Conservation (phyloP, 2,888 invertebrate genomes). For the Clepsis dumicolana region DNA sequence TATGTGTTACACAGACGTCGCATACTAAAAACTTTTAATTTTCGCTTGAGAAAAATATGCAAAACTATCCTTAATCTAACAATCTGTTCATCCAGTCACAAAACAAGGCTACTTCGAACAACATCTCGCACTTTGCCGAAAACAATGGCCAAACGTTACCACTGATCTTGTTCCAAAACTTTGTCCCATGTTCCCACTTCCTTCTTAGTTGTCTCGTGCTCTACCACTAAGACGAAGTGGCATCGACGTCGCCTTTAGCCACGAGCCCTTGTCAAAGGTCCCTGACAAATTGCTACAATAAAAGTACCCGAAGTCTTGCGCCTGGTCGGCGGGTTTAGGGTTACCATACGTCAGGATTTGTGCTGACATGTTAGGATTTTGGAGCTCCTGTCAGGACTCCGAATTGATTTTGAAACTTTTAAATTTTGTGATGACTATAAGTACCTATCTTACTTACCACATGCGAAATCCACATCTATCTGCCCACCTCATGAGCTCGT, state of each 20-base stretch:
- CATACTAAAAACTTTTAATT: no score
- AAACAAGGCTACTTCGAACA: background rate
- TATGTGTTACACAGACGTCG: no score
- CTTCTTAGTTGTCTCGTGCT: conserved; percentile 1
- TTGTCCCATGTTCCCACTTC: background rate
- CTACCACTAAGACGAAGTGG: conserved; percentile 3
- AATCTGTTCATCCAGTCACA: no score
- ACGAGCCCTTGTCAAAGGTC: conserved; percentile 13
- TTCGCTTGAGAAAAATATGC: no score
- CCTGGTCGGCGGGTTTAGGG: background rate
- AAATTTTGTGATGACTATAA: no score
- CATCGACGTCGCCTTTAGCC: conserved; percentile 2
- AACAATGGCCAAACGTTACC: background rate
- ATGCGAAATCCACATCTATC: no score
- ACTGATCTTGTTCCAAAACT: background rate
- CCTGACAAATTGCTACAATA: conserved; percentile 21
- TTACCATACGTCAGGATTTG: background rate
- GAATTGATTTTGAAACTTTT: no score
- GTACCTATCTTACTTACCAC: no score
- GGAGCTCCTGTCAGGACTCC: background rate
- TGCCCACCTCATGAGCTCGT: no score
- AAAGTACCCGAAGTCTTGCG: conserved; percentile 3
- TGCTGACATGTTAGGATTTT: background rate
- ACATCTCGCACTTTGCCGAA: background rate
- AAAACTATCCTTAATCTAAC: no score